These are phyloP conservation scores for Sminthurinus aureus DNA, from an alignment of 2,888 invertebrate species.

Conservation along the genomic window DNA sequence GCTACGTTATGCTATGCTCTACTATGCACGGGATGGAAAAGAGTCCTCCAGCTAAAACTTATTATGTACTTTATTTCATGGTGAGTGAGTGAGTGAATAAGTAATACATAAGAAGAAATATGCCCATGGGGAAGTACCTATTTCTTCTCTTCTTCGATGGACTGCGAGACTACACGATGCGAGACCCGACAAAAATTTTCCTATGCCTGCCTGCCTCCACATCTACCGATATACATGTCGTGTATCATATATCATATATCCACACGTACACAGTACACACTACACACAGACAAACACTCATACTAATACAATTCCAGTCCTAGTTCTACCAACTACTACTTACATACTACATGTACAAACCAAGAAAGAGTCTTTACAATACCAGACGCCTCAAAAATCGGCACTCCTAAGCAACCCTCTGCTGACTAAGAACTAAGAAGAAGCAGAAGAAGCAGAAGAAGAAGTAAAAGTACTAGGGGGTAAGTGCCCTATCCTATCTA, in stretches of 20 bases:
- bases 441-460: too few relatives aligned
- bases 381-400: constrained; percentile 12
- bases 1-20: too few relatives aligned
- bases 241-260: background rate
- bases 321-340: too few relatives aligned
- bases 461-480: constrained; percentile 14
- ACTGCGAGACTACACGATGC: constrained; percentile 15
- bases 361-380: too few relatives aligned
- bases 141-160: constrained; percentile 19
- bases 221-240: too few relatives aligned
- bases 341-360: too few relatives aligned
- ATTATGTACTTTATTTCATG: background rate
- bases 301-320: too few relatives aligned
- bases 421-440: background rate
- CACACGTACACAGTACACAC: too few relatives aligned
- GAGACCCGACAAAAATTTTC: background rate
- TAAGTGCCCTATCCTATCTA: constrained; percentile 35
- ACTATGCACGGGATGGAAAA: background rate
- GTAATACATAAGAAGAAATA: constrained; percentile 20
- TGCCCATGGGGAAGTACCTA: constrained; percentile 40
- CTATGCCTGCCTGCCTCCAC: background rate
- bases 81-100: background rate
- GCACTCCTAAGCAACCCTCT: constrained; percentile 1
- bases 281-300: too few relatives aligned
- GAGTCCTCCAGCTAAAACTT: constrained; percentile 6